These are phyloP conservation scores for Proales similis DNA, from an alignment of 1,140 invertebrate species.

Conservation along the genomic window DNA sequence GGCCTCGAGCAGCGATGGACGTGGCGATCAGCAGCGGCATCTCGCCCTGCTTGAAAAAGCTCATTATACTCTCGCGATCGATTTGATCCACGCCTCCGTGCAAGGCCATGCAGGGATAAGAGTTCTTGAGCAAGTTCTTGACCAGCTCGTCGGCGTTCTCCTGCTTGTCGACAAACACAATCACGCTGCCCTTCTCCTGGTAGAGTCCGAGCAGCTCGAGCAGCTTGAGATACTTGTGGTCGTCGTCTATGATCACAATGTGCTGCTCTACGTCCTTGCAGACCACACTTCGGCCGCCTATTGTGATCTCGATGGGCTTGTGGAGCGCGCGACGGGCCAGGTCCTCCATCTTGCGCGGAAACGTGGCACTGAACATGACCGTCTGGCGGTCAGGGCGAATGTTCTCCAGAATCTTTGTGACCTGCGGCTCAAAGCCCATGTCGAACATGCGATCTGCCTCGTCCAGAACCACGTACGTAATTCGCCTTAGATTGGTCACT, in stretches of 20 bases:
- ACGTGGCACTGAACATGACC: conserved; percentile 97
- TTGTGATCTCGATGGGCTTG: conserved; percentile 85
- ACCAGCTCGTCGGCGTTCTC: conserved; percentile 87
- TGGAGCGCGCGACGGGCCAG: conserved; percentile 82
- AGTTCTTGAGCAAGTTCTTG: conserved; percentile 91
- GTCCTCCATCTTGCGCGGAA: conserved; percentile 97
- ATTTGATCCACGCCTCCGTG: conserved; percentile 99
- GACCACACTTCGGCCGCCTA: conserved; percentile 90
- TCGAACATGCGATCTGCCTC: conserved; percentile 99
- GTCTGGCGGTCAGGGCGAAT: conserved; percentile 92
- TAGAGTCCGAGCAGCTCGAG: conserved; percentile 88
- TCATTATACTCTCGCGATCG: conserved; percentile 92
- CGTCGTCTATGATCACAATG: conserved; percentile 80
- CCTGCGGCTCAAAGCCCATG: conserved; percentile 99
- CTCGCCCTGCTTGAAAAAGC: conserved; percentile 92
- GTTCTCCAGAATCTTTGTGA: conserved; percentile 85
- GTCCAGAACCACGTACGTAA: conserved; percentile 94
- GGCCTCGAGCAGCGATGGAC: conserved; percentile 86
- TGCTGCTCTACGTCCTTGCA: conserved; percentile 97
- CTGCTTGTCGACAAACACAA: conserved; percentile 98
- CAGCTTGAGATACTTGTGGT: conserved; percentile 94
- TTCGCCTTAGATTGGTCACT: conserved; percentile 87
- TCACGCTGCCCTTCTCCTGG: conserved; percentile 81
- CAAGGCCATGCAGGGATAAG: conserved; percentile 85
- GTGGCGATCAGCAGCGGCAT: conserved; percentile 70